Evolutionary conservation across 2,797 vertebrate species (phyloP).

Genomic region (Clarias platycephalus): DNA sequence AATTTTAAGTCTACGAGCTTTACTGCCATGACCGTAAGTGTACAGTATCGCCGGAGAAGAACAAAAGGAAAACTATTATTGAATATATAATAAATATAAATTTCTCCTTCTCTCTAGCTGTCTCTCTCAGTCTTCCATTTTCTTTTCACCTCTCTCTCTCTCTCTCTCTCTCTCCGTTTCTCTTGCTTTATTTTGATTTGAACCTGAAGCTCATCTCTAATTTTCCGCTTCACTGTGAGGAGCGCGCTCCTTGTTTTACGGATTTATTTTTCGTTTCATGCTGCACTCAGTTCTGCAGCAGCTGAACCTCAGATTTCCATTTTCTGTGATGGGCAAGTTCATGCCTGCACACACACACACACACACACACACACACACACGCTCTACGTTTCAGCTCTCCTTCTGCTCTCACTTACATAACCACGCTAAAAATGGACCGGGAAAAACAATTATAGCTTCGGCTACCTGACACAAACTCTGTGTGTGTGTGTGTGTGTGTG

Average conservation of each 20-base stretch:
- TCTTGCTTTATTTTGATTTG: background rate
- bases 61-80: no score
- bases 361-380: conserved; percentile 16
- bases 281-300: background rate
- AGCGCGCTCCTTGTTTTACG: background rate
- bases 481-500: background rate
- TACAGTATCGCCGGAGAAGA: no score
- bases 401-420: conserved; percentile 47
- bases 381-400: background rate
- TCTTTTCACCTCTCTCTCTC: conserved; percentile 18
- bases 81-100: no score
- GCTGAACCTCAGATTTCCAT: conserved; percentile 17
- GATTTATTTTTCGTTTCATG: background rate
- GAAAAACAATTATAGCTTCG: conserved; percentile 69
- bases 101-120: background rate
- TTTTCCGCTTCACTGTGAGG: background rate
- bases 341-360: background rate
- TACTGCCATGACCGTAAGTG: no score
- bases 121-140: background rate
- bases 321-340: background rate
- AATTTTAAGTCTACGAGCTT: no score
- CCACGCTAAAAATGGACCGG: conserved; percentile 69
- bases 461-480: conserved; percentile 65
- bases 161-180: background rate
- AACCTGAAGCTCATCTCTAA: background rate